These are phyloP conservation scores for Tricholauxania praeusta DNA, from an alignment of 2,888 invertebrate species.

Conservation along the genomic window DNA sequence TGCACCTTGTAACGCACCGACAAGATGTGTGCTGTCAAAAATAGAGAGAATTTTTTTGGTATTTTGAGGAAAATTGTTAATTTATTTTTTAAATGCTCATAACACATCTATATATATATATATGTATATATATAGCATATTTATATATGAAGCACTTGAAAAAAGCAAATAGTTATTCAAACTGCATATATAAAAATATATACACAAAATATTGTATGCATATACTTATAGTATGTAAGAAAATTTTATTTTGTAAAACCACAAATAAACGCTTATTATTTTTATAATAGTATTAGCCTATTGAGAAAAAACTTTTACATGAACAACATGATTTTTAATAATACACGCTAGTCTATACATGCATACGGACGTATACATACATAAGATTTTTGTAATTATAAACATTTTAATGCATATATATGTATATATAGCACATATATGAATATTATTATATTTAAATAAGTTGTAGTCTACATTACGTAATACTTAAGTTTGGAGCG, in stretches of 20 bases:
- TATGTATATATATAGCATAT: slow-evolving; percentile 57
- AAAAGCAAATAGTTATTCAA: slow-evolving; percentile 54
- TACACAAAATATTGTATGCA: no score
- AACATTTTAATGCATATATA: neutral
- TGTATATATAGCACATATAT: neutral
- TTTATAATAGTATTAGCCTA: slow-evolving; percentile 32
- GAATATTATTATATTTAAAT: slow-evolving; percentile 21
- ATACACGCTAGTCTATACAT: slow-evolving; percentile 32
- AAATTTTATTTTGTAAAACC: no score
- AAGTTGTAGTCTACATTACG: neutral
- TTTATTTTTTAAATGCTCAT: no score
- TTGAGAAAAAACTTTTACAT: slow-evolving; percentile 26
- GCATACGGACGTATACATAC: slow-evolving; percentile 18
- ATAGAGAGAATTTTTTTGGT: no score
- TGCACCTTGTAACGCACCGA: no score
- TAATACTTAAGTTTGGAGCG: slow-evolving; percentile 1
- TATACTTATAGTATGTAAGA: no score
- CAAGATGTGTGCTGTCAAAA: no score
- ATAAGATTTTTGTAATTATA: slow-evolving; percentile 19
- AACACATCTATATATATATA: slow-evolving; percentile 23
- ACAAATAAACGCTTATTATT: neutral
- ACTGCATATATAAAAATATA: no score
- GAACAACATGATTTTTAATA: slow-evolving; percentile 34
- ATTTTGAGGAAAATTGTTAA: no score
- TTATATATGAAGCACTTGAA: slow-evolving; percentile 55